These are phyloP conservation scores for Ammospiza nelsoni DNA, from an alignment of 2,113 vertebrate genomes.

Conservation along the genomic window DNA sequence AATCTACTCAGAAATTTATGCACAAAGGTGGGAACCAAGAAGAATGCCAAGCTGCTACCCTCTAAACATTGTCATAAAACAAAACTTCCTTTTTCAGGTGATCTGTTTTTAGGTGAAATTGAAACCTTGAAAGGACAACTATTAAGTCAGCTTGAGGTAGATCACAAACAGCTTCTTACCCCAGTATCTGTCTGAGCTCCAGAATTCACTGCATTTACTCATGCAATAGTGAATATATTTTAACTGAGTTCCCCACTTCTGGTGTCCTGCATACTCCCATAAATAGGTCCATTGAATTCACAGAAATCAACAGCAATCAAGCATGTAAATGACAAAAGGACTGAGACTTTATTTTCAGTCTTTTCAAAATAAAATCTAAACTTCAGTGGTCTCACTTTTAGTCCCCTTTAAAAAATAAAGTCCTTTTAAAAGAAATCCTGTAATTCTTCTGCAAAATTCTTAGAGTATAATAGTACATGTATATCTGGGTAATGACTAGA, in stretches of 20 bases:
- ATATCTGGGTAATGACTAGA: not conserved
- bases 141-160: not conserved
- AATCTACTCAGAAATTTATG: not conserved
- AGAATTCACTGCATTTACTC: not conserved
- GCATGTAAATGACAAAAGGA: not conserved
- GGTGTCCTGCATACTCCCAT: not conserved
- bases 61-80: not conserved
- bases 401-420: not conserved
- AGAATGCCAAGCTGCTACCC: not conserved
- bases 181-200: not conserved
- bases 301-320: not conserved
- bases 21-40: not conserved
- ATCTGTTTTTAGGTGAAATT: not conserved
- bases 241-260: not conserved
- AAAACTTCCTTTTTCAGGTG: not conserved
- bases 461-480: not conserved
- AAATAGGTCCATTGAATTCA: not conserved
- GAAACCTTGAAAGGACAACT: not conserved
- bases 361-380: not conserved
- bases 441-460: not conserved
- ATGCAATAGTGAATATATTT: not conserved
- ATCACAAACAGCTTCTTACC: not conserved
- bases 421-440: not conserved
- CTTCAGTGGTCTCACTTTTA: not conserved
- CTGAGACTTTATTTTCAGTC: not conserved